phyloP scores from a whole-genome alignment of 35 echinoderm and acorn worm species.

The Lytechinus pictus region DNA sequence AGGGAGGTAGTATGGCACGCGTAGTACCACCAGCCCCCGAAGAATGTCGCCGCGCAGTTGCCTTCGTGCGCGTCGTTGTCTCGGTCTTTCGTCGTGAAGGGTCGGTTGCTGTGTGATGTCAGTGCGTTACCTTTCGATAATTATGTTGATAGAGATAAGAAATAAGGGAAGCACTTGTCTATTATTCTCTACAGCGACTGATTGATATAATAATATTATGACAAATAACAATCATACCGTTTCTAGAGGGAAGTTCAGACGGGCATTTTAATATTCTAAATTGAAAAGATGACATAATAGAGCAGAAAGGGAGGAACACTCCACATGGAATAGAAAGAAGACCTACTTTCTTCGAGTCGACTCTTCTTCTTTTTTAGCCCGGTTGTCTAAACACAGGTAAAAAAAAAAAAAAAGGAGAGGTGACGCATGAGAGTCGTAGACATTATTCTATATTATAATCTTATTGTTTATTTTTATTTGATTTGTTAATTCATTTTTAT shows the following conservation, averaged over 20 bases:
- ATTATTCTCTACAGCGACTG: too few relatives aligned
- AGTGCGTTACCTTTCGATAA: constrained; percentile 52
- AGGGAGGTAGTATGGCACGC: constrained; percentile 27
- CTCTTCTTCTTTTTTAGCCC: too few relatives aligned
- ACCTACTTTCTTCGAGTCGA: too few relatives aligned
- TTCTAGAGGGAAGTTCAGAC: background rate
- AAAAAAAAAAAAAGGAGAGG: background rate
- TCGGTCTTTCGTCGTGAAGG: constrained; percentile 63
- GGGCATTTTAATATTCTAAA: too few relatives aligned
- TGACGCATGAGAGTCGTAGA: background rate
- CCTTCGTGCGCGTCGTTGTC: constrained; percentile 54
- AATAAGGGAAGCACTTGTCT: background rate
- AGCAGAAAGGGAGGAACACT: too few relatives aligned
- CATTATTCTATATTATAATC: background rate
- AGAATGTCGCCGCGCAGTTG: constrained; percentile 36
- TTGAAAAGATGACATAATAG: too few relatives aligned
- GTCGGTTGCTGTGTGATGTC: background rate
- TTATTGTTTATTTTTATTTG: background rate
- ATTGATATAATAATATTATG: too few relatives aligned
- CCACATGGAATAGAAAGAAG: too few relatives aligned
- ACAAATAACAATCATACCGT: too few relatives aligned
- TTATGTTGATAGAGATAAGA: background rate
- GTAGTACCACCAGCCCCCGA: constrained; percentile 69
- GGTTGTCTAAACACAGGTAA: background rate
- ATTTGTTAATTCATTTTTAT: background rate